Evolutionary conservation across 2,113 vertebrate species (phyloP), one percentile per base, ranked within the genome.

Genomic region (Prolemur simus): DNA sequence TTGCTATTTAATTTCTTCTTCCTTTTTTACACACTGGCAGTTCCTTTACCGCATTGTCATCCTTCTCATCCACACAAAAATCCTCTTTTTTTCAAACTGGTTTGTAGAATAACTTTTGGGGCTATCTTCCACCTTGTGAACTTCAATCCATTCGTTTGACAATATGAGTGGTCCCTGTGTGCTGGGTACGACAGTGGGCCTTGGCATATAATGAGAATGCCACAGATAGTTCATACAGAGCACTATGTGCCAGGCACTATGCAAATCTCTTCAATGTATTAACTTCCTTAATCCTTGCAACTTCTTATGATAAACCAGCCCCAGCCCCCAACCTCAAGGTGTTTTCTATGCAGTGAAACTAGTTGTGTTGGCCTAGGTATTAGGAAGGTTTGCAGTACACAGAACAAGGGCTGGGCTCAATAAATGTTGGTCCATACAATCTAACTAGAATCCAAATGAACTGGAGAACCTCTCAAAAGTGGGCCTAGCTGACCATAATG

Each of bases 281-380:
- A 20, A 52, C 15, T 56, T 81, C n/a, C 68, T n/a, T 47, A 5
- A 42, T 9, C 12, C 54, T 27, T 14, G n/a, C 21, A 60, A 18
- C 29, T 32, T 64, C n/a, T 11, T 49, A 1, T 1, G 3, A 81
- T 18, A 37, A 47, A 23, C 3, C 14, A 21, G 42, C 21, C 17
- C 23, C 10, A 21, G 9, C 25, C 25, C 1, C 5, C 52, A 45
- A 52, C 32, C 42, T 32, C 27, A 2, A 39, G n/a, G 5, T 37
- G 1, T 71, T 29, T 47, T 17, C 8, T 34, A 12, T 0, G 3
- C 9, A 74, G 25, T 3, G 3, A 37, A 56, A 64, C 12, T 8
- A 29, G 3, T 4, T 64, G 23, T 34, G 2, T 2, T 60, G 86
- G 34, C 68, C 11, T 45, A 1, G 32, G 17, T 18, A 29, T 37